A percentile compares a stretch with the other conserved stretches of the same genome.
These are phyloP conservation scores for Prunella fulvescens DNA, from an alignment of 2,113 vertebrate genomes.

Conservation along the genomic window DNA sequence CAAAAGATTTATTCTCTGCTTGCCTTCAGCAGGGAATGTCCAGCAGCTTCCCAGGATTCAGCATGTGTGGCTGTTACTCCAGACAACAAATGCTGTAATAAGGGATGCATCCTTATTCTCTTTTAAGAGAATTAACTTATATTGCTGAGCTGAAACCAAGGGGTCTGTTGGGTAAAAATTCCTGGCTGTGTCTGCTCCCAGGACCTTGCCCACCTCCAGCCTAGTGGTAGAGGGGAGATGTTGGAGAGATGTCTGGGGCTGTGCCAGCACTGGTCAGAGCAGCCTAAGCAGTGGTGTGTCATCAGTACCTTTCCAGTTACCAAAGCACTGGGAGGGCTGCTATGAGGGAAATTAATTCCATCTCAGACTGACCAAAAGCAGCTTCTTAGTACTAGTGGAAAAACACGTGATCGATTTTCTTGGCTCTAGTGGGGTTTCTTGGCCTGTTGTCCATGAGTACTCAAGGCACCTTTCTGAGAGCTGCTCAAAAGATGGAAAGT, in stretches of 20 bases:
- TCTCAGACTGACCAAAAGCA: background rate
- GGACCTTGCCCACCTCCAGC: background rate
- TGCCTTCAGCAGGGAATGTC: background rate
- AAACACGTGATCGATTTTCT: background rate
- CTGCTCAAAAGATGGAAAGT: background rate
- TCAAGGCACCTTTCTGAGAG: background rate
- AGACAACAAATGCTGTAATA: background rate
- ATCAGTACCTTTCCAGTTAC: background rate
- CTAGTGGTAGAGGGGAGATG: too few species aligned
- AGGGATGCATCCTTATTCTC: background rate
- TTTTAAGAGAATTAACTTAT: background rate
- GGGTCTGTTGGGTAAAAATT: background rate
- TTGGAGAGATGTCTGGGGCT: background rate
- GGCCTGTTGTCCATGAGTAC: background rate
- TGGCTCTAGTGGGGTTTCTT: fast-evolving
- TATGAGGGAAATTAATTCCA: background rate
- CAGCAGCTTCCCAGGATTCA: background rate
- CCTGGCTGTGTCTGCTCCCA: background rate
- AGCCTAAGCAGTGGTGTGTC: background rate
- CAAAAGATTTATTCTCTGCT: background rate
- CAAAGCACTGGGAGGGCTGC: background rate
- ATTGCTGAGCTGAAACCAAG: background rate
- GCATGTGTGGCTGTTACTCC: fast-evolving
- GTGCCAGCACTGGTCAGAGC: background rate
- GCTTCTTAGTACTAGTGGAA: background rate